Evolutionary conservation across 1,140 invertebrate genomes (phyloP), one percentile per base, ranked within the genome.

Genomic region (Cylas formicarius): DNA sequence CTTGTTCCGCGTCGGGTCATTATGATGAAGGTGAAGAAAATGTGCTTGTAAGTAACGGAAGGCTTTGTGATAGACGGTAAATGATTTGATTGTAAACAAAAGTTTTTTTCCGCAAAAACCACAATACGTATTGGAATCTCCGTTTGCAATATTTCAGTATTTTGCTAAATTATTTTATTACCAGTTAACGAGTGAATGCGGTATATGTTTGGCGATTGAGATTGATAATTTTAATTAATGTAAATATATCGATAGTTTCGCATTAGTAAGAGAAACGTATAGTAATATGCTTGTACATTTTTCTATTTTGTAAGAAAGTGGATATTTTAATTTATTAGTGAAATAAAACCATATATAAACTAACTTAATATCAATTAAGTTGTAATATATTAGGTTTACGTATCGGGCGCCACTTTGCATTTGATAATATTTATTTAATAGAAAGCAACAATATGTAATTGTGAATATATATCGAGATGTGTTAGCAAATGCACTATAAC

Each of bases 81-180:
- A n/a, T n/a, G n/a, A n/a, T n/a, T n/a, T n/a, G n/a, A n/a, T n/a
- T n/a, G n/a, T n/a, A n/a, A n/a, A n/a, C n/a, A n/a, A n/a, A n/a
- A n/a, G n/a, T n/a, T n/a, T n/a, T n/a, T n/a, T n/a, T n/a, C n/a
- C n/a, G n/a, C n/a, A n/a, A n/a, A n/a, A n/a, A n/a, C n/a, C n/a
- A n/a, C n/a, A 14, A 35, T 34, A 23, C 27, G 31, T 44, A 46
- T 38, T 43, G 53, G 55, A 57, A 59, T 59, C 55, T 61, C 56
- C 49, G 39, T 42, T 49, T 56, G 55, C 50, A 57, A 59, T 59
- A 58, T 37, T 58, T 57, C 58, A 60, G 58, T 60, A 60, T 60
- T 60, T 58, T 50, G 47, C 44, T 57, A 53, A 57, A 60, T 57
- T 50, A 57, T 48, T 56, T 11, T 53, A 46, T 43, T 44, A 40